These are phyloP conservation scores for Cylindroiulus punctatus DNA, from an alignment of 2,888 invertebrate species.

Conservation along the genomic window DNA sequence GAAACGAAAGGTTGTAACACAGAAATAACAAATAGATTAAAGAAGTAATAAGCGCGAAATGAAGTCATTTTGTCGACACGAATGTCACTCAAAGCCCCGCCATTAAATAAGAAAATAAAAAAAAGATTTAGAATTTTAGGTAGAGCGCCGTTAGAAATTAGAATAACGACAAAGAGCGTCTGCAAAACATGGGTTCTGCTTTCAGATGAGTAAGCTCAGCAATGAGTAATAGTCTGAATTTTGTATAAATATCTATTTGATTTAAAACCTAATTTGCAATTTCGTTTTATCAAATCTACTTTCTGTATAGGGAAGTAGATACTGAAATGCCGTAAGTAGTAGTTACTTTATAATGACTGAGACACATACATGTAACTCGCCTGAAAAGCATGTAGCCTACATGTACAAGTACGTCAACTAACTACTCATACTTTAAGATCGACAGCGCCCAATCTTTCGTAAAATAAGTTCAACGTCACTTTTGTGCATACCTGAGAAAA, in stretches of 20 bases:
- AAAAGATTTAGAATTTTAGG: background rate
- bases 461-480: background rate
- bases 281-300: no score
- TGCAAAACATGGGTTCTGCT: background rate
- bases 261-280: no score
- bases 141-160: background rate
- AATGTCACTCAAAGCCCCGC: slow-evolving; percentile 13
- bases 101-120: background rate
- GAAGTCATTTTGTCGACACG: background rate
- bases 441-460: background rate
- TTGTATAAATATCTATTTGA: no score
- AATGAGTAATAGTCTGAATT: no score
- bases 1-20: background rate
- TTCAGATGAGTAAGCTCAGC: background rate
- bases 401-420: no score
- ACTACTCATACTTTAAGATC: background rate
- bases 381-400: no score
- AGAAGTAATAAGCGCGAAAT: background rate
- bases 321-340: background rate
- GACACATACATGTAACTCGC: no score
- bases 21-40: background rate
- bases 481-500: background rate
- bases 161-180: background rate
- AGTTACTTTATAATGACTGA: no score
- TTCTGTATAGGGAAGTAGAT: background rate